Conservation (phyloP, 2,797 vertebrate genomes). For the Luscinia megarhynchos region DNA sequence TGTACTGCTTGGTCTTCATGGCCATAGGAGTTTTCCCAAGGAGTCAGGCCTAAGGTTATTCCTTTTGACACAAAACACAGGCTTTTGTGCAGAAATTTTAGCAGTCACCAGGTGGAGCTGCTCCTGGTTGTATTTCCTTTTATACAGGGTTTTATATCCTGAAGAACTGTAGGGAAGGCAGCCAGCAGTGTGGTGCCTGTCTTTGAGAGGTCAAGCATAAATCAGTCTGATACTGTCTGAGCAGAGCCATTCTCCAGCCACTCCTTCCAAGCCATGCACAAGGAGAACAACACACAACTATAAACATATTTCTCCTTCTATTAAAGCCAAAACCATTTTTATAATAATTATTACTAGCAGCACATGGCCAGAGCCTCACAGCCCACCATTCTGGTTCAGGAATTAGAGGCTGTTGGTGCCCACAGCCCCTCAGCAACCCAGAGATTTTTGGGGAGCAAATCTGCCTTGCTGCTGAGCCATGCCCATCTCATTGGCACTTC, state of each 20-base stretch:
- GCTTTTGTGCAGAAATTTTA: not conserved
- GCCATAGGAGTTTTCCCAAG: not conserved
- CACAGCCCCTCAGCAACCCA: not conserved
- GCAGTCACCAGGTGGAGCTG: constrained; percentile 6
- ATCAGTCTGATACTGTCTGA: not conserved
- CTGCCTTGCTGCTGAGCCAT: not conserved
- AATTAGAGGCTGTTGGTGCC: not conserved
- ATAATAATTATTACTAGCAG: not conserved
- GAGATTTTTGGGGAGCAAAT: not conserved
- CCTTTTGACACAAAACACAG: not conserved
- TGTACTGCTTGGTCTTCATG: not conserved
- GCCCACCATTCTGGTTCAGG: not conserved
- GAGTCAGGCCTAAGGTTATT: not conserved
- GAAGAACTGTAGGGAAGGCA: not conserved
- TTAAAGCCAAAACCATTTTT: not conserved
- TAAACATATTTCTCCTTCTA: not conserved
- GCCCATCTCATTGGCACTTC: not conserved
- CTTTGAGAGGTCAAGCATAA: not conserved
- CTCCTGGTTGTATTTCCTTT: not conserved
- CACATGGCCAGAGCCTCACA: not conserved
- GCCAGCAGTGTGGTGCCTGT: not conserved
- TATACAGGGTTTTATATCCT: not conserved
- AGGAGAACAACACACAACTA: not conserved
- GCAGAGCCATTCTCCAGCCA: not conserved
- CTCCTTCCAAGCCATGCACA: not conserved